Evolutionary conservation across 2,888 invertebrate species (phyloP).

Genomic region (Geotrupes spiniger): DNA sequence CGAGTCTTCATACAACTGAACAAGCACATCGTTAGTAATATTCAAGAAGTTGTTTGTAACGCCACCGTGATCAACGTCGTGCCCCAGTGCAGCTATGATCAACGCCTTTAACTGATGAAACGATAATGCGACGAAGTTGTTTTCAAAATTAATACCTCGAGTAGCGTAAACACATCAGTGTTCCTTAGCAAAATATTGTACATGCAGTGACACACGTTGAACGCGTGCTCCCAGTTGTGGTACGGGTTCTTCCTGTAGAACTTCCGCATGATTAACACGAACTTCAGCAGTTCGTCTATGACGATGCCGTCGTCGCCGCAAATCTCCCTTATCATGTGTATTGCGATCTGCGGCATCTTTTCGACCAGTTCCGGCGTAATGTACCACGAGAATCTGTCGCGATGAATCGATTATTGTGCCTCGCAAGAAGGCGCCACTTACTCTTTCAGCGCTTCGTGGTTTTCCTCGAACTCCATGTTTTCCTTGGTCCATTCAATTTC

Average conservation of each 20-base stretch:
- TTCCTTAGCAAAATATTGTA: constrained; percentile 56
- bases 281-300: constrained; percentile 46
- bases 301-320: constrained; percentile 51
- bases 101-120: constrained; percentile 55
- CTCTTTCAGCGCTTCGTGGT: constrained; percentile 54
- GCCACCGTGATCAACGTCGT: constrained; percentile 64
- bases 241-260: constrained; percentile 58
- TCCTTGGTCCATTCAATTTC: constrained; percentile 52
- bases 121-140: neutral
- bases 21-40: constrained; percentile 55
- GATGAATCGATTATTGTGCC: constrained; percentile 11
- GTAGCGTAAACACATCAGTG: constrained; percentile 49
- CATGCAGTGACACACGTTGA: constrained; percentile 62
- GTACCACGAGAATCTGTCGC: constrained; percentile 56
- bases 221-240: constrained; percentile 64
- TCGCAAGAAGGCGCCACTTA: constrained; percentile 32
- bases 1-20: constrained; percentile 57
- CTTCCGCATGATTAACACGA: constrained; percentile 52
- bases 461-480: constrained; percentile 45
- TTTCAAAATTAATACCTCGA: constrained; percentile 48
- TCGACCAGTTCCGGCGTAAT: constrained; percentile 52
- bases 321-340: constrained; percentile 55
- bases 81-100: constrained; percentile 58
- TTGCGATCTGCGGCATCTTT: constrained; percentile 55
- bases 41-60: constrained; percentile 61